Evolutionary conservation across 1,140 invertebrate genomes (phyloP).

Genomic region (Drosophila bipectinata): DNA sequence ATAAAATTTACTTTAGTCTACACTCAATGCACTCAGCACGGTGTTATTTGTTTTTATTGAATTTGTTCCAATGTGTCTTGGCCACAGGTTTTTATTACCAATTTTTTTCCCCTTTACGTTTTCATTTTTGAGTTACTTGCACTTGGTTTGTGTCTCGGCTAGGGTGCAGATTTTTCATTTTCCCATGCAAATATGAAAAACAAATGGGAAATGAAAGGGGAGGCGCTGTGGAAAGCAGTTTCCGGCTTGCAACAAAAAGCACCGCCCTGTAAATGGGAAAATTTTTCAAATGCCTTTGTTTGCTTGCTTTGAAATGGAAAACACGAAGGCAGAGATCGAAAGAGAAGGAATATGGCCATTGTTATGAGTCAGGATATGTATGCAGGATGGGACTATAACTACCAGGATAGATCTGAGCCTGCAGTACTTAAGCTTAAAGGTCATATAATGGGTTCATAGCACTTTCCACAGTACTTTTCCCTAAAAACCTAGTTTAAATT

Average conservation of each 20-base stretch:
- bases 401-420: not conserved
- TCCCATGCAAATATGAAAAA: constrained; percentile 76
- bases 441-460: not conserved
- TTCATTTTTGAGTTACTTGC: constrained; percentile 18
- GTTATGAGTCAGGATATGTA: constrained; percentile 43
- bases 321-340: constrained; percentile 39
- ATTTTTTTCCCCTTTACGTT: constrained; percentile 1
- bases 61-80: constrained; percentile 71
- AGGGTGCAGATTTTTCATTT: constrained; percentile 74
- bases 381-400: not conserved
- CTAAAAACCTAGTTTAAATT: not conserved
- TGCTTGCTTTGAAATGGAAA: constrained; percentile 74
- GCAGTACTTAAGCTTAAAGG: not conserved
- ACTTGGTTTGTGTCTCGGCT: constrained; percentile 48
- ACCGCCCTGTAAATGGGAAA: constrained; percentile 48
- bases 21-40: constrained; percentile 59
- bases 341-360: constrained; percentile 31
- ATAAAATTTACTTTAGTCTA: constrained; percentile 79
- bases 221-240: constrained; percentile 1
- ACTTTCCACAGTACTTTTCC: not conserved
- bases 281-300: constrained; percentile 73
- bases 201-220: constrained; percentile 61
- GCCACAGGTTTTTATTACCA: constrained; percentile 3
- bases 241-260: constrained; percentile 30
- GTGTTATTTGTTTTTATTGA: constrained; percentile 79